Percentiles rank a stretch among this genome's conserved stretches.
Conservation (phyloP, 2,113 vertebrate species). For the Lamprotornis superbus region DNA sequence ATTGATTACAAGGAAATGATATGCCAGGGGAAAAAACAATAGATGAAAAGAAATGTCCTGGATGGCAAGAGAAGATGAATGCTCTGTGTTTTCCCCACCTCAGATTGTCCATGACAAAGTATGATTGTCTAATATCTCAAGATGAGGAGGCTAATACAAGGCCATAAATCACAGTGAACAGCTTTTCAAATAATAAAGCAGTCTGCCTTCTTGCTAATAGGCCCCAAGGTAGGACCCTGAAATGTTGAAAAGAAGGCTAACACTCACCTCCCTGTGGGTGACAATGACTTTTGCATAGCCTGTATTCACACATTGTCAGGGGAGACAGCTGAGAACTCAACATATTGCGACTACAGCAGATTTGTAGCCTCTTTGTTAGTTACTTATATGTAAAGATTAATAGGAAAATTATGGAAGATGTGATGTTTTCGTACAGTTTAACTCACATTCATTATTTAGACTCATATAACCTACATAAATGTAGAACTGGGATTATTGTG, state of each 20-base stretch:
- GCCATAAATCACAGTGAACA: slow-evolving; percentile 58
- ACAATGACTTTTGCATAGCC: neutral
- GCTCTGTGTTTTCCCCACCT: slow-evolving; percentile 39
- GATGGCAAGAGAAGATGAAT: slow-evolving; percentile 59
- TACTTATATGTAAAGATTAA: neutral
- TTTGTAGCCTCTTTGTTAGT: neutral
- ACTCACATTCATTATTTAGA: neutral
- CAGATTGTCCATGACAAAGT: slow-evolving; percentile 29
- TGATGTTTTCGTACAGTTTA: neutral
- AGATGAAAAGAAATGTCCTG: slow-evolving; percentile 43
- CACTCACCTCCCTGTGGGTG: neutral
- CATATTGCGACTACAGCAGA: neutral
- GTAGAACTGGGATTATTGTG: neutral
- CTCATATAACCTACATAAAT: fast-evolving
- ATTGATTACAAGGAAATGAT: slow-evolving; percentile 62
- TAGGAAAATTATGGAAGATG: neutral
- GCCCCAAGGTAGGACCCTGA: neutral
- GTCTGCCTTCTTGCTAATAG: neutral
- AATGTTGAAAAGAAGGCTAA: neutral
- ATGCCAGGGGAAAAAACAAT: slow-evolving; percentile 49
- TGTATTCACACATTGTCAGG: neutral
- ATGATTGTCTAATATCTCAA: slow-evolving; percentile 64
- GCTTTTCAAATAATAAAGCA: slow-evolving; percentile 48
- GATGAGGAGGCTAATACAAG: slow-evolving; percentile 45
- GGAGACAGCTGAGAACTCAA: neutral